phyloP scores from a whole-genome alignment of 1,140 invertebrate genomes.

The Probaryconus sp. region DNA sequence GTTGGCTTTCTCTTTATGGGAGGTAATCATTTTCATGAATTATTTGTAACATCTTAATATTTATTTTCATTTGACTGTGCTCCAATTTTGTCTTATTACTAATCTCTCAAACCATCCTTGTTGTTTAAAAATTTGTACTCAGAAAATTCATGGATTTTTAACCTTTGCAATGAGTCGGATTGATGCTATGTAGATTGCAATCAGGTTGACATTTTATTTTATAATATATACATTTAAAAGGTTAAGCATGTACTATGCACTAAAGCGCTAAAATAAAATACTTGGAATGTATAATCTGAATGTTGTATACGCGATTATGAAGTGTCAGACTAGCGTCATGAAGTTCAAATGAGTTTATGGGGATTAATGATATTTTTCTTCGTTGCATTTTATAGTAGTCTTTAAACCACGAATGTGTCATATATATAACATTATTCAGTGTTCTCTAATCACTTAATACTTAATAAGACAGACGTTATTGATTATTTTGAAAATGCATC shows the following conservation, averaged over 20 bases:
- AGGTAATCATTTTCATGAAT: slow-evolving; percentile 49
- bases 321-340: slow-evolving; percentile 29
- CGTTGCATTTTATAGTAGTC: no score
- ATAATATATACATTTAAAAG: slow-evolving; percentile 36
- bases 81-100: no score
- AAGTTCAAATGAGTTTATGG: slow-evolving; percentile 20
- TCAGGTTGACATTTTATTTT: slow-evolving; percentile 54
- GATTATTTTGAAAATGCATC: no score
- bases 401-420: no score
- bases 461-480: no score
- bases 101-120: background rate
- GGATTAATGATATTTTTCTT: slow-evolving; percentile 39
- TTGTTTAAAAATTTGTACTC: background rate
- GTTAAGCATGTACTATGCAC: slow-evolving; percentile 27
- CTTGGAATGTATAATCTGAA: slow-evolving; percentile 32
- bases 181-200: slow-evolving; percentile 29
- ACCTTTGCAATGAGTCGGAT: slow-evolving; percentile 18
- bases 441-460: no score
- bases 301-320: slow-evolving; percentile 39
- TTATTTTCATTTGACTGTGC: slow-evolving; percentile 8
- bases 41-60: slow-evolving; percentile 7
- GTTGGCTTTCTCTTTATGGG: slow-evolving; percentile 51
- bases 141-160: slow-evolving; percentile 17
- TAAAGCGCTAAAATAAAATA: slow-evolving; percentile 32
- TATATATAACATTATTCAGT: no score